Conservation (phyloP, 1,140 invertebrate species). For the Zaprionus nigranus region DNA sequence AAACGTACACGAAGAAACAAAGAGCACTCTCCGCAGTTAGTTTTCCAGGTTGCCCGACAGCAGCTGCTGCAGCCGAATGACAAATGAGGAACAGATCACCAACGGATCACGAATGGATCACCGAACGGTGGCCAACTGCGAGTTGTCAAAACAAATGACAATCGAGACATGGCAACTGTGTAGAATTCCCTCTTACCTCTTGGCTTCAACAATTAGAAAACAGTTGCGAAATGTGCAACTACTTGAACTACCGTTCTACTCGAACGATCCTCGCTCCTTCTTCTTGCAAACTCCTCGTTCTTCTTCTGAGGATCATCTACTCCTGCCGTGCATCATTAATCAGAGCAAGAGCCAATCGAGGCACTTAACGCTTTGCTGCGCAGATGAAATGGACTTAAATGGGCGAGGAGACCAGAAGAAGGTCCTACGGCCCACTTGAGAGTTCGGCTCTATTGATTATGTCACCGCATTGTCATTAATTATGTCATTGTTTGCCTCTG, state of each 20-base stretch:
- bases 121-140: conserved; percentile 17
- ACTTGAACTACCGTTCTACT: conserved; percentile 46
- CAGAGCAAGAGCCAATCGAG: conserved; percentile 5
- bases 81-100: conserved; percentile 63
- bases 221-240: conserved; percentile 77
- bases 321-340: conserved; percentile 21
- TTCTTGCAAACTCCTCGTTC: neutral
- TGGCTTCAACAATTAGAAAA: conserved; percentile 75
- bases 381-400: conserved; percentile 41
- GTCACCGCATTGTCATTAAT: conserved; percentile 56
- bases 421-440: conserved; percentile 33
- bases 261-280: neutral
- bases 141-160: conserved; percentile 64
- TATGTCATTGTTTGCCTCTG: conserved; percentile 35
- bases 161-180: conserved; percentile 16
- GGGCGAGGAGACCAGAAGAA: conserved; percentile 14
- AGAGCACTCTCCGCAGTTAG: conserved; percentile 26
- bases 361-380: conserved; percentile 56
- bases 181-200: conserved; percentile 9
- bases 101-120: conserved; percentile 53
- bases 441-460: conserved; percentile 42
- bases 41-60: conserved; percentile 49
- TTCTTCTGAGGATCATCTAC: neutral
- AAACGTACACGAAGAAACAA: conserved; percentile 55
- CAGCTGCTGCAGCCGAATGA: conserved; percentile 45